Percentiles rank a stretch among this genome's conserved stretches.
Evolutionary conservation across 2,888 invertebrate genomes (phyloP).

Genomic region (Drosophila siamana): DNA sequence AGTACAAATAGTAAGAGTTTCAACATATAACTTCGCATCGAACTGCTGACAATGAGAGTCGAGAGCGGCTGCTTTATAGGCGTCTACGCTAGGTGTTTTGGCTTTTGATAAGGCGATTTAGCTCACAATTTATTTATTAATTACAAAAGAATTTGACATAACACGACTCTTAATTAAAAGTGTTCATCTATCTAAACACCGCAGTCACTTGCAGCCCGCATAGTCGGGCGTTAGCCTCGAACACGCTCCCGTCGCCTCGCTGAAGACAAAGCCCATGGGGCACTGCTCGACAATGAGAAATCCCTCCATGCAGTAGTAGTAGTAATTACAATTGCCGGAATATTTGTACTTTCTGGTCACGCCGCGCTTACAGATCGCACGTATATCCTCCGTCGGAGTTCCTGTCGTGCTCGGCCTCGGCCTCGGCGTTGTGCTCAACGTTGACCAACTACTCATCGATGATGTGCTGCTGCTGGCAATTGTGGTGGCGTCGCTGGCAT

Average conservation of each 20-base stretch:
- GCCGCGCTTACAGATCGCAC: constrained; percentile 49
- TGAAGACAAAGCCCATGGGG: constrained; percentile 72
- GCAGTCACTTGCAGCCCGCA: constrained; percentile 1
- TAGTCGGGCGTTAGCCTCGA: constrained; percentile 36
- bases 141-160: constrained; percentile 39
- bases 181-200: not conserved
- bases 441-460: too few relatives aligned
- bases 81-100: too few relatives aligned
- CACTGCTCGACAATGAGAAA: constrained; percentile 76
- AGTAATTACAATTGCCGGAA: constrained; percentile 69
- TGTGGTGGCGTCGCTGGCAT: not conserved
- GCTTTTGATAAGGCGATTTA: constrained; percentile 56
- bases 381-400: constrained; percentile 31
- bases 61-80: constrained; percentile 59
- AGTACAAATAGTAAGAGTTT: constrained; percentile 34
- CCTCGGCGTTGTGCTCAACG: not conserved
- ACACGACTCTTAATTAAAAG: constrained; percentile 60
- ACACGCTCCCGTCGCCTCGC: constrained; percentile 43
- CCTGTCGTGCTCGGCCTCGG: constrained; percentile 2
- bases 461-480: not conserved
- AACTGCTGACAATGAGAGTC: constrained; percentile 43
- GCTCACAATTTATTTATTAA: constrained; percentile 57
- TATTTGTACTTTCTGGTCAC: constrained; percentile 60
- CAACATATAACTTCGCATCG: constrained; percentile 53
- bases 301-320: constrained; percentile 64